Base-by-base conservation (phyloP, 2,888 invertebrate genomes). In the Drosophila nr. medialis region DNA sequence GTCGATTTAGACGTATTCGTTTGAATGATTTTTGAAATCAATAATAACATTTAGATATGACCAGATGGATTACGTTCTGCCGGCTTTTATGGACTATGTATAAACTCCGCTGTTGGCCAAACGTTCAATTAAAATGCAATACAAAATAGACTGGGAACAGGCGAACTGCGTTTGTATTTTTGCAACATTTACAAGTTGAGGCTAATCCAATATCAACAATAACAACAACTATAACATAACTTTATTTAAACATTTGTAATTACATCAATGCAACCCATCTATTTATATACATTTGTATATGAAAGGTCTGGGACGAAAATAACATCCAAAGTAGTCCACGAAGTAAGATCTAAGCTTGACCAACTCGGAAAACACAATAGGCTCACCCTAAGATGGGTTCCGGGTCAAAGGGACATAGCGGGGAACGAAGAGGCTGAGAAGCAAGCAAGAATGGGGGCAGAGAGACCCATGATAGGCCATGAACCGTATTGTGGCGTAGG, bases 121-220 rank as follows among this genome's bases (percentile, higher is more conserved):
- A 24, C 24, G 24, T 24, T 24, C 24, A 24, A 24, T 24, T 82
- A 69, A 79, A 87, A 80, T 75, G 49, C 67, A 67, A 82, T 87
- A 64, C 59, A 77, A 71, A 79, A 66, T 70, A 67, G 54, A 81
- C 72, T 64, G 69, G 32, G 53, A 32, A 51, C 67, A 60, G 36
- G 36, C 63, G 49, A 62, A 64, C 58, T 48, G 45, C 40, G 54
- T 55, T 51, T 67, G 45, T 36, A 56, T 53, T 62, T 69, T 21
- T 34, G 30, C 63, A 66, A 65, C 50, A 69, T 72, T 79, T 60
- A 63, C 60, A 68, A 75, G 49, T 30, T 34, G n/a, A 21, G 18
- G 32, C 30, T 49, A 54, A 24, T n/a, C 40, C 32, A 64, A 50
- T 15, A 61, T 53, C 15, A 32, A 49, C 34, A 59, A 18, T 1